Base-by-base conservation (phyloP, 2,888 invertebrate genomes). In the Hypsopygia costalis region DNA sequence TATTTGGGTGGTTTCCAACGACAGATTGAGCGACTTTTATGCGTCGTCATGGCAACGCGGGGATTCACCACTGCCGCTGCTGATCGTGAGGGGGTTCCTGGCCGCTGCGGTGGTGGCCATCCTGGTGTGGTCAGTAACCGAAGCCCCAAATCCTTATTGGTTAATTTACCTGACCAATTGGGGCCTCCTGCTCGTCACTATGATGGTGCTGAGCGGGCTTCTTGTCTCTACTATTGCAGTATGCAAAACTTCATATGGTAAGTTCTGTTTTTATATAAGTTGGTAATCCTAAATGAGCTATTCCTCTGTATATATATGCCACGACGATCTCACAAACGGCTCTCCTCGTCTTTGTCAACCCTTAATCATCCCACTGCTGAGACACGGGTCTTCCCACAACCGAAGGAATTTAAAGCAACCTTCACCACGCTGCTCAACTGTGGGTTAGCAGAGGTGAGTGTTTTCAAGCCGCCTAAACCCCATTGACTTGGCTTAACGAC, bases 1-100 rank as follows among this genome's bases (percentile, higher is more conserved):
- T 41, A 56, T 82, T 40, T 86, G 86, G 87, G 82, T 88, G 49
- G 62, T 75, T 4, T 63, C 69, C 7, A 65, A 80, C 49, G 82
- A 80, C 12, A 74, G 58, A 52, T 37, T 74, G 30, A 83, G 79
- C 51, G 82, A 88, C 52, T 88, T 87, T 52, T 78, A 77, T 48
- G 60, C 78, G 33, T 79, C 81, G 52, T 75, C 86, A 77, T 87
- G 85, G 83, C 86, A 87, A 61, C 69, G 68, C 9, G 82, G 85
- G 30, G 85, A 85, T 9, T 78, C 82, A 0, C 59, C 81, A 6
- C 43, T 80, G 12, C 81, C 82, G 1, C 47, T 87, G 66, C 55
- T 87, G 59, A 47, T 76, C 44, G 39, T 80, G 32, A 62, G 88
- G 36, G 30, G 78, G 46, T 1, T 78, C 22, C 50, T 83, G 49